Evolutionary conservation across 1,140 invertebrate species (phyloP), one percentile per base, ranked within the genome.

Genomic region (Trichogramma pretiosum): DNA sequence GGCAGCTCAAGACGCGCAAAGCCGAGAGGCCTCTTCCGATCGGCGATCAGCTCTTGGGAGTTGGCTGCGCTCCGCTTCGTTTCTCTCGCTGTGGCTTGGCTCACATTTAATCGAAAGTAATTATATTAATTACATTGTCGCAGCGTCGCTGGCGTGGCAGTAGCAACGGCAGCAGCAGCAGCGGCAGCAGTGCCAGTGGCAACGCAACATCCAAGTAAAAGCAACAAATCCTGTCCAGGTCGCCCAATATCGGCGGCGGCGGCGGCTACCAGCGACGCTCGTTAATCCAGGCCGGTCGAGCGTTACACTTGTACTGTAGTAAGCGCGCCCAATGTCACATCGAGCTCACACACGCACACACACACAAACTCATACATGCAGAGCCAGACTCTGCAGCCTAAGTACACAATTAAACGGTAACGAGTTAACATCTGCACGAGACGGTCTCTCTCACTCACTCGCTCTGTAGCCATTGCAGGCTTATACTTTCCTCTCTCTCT

Each of bases 111-210:
- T 60, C 56, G 54, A 54, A 57, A 55, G 54, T 60, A 56, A 58
- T 60, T 58, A 58, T 56, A 60, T 60, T 55, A 60, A 60, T 60
- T 60, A 50, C 53, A 56, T 43, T 36, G 49, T 21, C 24, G n/a
- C n/a, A n/a, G n/a, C n/a, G n/a, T n/a, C n/a, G n/a, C n/a, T n/a
- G 5, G 33, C 33, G 16, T 11, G 33, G 11, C 16, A n/a, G 33
- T 34, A n/a, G 33, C 9, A 8, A 5, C 10, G 5, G 16, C 36
- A 46, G 44, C 50, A 40, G 40, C 48, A n/a, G n/a, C n/a, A n/a
- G n/a, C n/a, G n/a, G n/a, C n/a, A n/a, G n/a, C n/a, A n/a, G n/a
- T n/a, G n/a, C n/a, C n/a, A n/a, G n/a, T n/a, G n/a, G n/a, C n/a
- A n/a, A n/a, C n/a, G n/a, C n/a, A n/a, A n/a, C n/a, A n/a, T n/a